Base-by-base conservation (phyloP, 2,113 vertebrate species). In the Brachyhypopomus occidentalis region DNA sequence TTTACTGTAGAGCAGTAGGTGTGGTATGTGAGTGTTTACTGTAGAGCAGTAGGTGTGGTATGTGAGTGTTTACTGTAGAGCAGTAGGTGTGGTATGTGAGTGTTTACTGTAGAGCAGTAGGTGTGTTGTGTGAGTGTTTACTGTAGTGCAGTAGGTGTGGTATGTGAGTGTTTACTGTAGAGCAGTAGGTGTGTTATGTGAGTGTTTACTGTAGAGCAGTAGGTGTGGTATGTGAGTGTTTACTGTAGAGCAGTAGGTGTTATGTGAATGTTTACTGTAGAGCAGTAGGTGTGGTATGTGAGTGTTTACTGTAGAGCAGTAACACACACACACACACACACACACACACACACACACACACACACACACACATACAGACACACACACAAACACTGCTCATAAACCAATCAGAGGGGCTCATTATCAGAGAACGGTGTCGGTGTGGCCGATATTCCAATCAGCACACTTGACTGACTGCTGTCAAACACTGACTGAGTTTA, bases 111-210 rank as follows among this genome's bases (percentile, higher is more conserved):
- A 52, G 12, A 52, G 45, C 3, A 27, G 6, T 79, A n/a, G 58
- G 38, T 70, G 7, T 69, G 22, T 56, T 25, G 38, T n/a, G 59
- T 36, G 34, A 27, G 41, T 72, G 63, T 77, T 52, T 60, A 34
- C 17, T 16, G 48, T 64, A 64, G 3, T 45, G 19, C 23, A 79
- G 70, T 84, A 41, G 45, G 66, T 72, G 36, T 85, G 56, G 77
- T 25, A 75, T 20, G 66, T 73, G 76, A 90, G 92, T 9, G 74
- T 30, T 87, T 94, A 96, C 95, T 97, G 77, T 94, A 95, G 45
- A 14, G 45, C 12, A 14, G 45, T 52, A 14, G 45, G 45, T 52
- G 9, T 52, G 9, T 41, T 41, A 52, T 8, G 45, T 52, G 45
- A 52, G 45, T 52, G 45, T 14, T 52, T 52, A 52, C 9, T 52